Percentiles rank a stretch among this genome's conserved stretches.
Conservation (phyloP, 2,888 invertebrate species). For the Volucella inflata region DNA sequence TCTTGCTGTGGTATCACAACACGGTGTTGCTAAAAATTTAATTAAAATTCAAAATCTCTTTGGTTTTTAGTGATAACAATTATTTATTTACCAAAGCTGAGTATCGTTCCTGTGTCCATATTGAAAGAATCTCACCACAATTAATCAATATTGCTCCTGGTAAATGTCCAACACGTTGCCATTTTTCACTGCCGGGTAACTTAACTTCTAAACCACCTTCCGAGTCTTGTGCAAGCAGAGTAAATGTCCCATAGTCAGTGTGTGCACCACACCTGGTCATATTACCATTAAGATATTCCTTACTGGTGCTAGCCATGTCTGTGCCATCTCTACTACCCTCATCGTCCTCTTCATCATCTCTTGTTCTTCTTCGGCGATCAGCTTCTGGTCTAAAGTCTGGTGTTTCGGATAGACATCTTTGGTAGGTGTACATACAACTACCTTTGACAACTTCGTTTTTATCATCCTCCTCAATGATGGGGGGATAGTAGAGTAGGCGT, state of each 20-base stretch:
- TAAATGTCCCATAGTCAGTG: slow-evolving; percentile 90
- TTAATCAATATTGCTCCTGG: slow-evolving; percentile 91
- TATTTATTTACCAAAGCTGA: slow-evolving; percentile 86
- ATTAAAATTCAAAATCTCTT: not conserved
- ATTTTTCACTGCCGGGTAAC: slow-evolving; percentile 87
- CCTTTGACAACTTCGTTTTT: slow-evolving; percentile 84
- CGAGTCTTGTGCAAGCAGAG: slow-evolving; percentile 89
- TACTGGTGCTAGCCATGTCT: slow-evolving; percentile 79
- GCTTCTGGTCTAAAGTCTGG: slow-evolving; percentile 83
- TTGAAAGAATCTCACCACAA: slow-evolving; percentile 89
- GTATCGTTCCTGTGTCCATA: slow-evolving; percentile 89
- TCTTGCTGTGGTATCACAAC: slow-evolving; percentile 89
- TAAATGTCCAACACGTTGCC: slow-evolving; percentile 90
- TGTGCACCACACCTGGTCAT: slow-evolving; percentile 88
- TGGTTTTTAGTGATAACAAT: not conserved
- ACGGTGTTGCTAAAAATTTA: slow-evolving; percentile 86
- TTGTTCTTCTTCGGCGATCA: slow-evolving; percentile 78
- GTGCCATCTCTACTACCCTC: slow-evolving; percentile 75
- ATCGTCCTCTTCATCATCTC: slow-evolving; percentile 78
- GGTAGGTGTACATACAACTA: slow-evolving; percentile 83
- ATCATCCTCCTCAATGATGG: slow-evolving; percentile 86
- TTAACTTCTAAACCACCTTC: slow-evolving; percentile 89
- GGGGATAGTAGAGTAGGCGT: slow-evolving; percentile 90
- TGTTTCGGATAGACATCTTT: slow-evolving; percentile 82
- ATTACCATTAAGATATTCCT: slow-evolving; percentile 83